A percentile compares a stretch with the other conserved stretches of the same genome.
These are phyloP conservation scores for Bothrops jararaca DNA, from an alignment of 2,113 vertebrate genomes.

Conservation along the genomic window DNA sequence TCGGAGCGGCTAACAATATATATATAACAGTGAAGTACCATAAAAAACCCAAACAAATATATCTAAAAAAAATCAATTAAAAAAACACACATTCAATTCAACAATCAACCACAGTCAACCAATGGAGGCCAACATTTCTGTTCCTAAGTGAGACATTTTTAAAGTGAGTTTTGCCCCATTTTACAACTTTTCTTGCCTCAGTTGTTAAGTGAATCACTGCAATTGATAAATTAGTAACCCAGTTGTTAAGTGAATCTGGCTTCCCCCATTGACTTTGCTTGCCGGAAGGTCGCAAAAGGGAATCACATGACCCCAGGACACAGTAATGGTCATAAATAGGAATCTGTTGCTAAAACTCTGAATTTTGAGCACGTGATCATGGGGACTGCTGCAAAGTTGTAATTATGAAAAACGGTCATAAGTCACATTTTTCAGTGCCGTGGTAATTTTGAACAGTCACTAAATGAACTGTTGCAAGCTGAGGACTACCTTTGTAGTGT, in stretches of 20 bases:
- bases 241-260: neutral
- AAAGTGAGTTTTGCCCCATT: neutral
- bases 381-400: neutral
- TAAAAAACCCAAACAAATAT: too few relatives aligned
- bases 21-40: too few relatives aligned
- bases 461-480: neutral
- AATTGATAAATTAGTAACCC: neutral
- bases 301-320: neutral
- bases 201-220: neutral
- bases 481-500: neutral
- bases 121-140: too few relatives aligned
- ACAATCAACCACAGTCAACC: too few relatives aligned
- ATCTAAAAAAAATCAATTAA: too few relatives aligned
- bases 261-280: neutral
- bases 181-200: neutral
- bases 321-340: neutral
- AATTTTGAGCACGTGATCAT: neutral
- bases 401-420: neutral
- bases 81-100: too few relatives aligned
- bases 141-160: too few relatives aligned
- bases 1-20: too few relatives aligned
- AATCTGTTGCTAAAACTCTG: neutral
- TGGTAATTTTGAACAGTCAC: neutral
- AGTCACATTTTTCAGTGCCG: neutral
- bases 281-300: neutral